phyloP scores from a whole-genome alignment of 2,113 vertebrate species.

The Leptobrachium ailaonicum region DNA sequence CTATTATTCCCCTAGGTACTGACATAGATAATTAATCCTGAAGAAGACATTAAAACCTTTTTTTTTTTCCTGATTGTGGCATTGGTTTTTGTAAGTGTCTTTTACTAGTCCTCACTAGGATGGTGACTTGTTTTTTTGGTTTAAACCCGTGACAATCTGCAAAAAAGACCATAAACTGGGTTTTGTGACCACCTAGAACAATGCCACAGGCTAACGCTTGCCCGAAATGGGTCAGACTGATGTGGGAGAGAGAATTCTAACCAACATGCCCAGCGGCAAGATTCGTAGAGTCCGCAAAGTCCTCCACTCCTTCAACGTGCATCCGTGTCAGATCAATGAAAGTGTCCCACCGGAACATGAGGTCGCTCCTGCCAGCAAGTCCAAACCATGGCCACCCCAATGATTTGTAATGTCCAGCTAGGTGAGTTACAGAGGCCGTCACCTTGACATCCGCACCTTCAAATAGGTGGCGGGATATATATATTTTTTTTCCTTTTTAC shows the following conservation, averaged over 20 bases:
- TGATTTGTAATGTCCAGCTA: background rate
- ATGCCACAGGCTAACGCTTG: background rate
- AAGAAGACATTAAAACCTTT: background rate
- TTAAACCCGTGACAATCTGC: background rate
- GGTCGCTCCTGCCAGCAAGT: slow-evolving; percentile 1
- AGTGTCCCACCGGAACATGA: no score
- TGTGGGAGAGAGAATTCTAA: no score
- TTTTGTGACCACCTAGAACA: background rate
- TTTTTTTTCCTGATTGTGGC: background rate
- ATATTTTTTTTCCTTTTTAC: background rate
- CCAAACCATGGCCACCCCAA: slow-evolving; percentile 2
- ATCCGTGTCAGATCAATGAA: no score
- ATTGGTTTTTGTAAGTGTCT: slow-evolving; percentile 18
- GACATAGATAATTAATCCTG: slow-evolving; percentile 53
- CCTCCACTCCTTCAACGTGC: no score
- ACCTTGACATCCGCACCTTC: slow-evolving; percentile 8
- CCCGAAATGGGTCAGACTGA: no score
- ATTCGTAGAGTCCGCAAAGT: no score
- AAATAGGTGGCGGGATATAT: slow-evolving; percentile 12
- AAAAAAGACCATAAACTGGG: background rate
- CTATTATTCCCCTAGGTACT: slow-evolving; percentile 91
- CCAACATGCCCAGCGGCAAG: no score
- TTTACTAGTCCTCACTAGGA: background rate
- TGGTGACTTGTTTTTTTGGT: background rate
- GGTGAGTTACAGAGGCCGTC: background rate